Evolutionary conservation across 53 echinoderm and acorn worm species (phyloP).

Genomic region (Temnopleurus reevesii): DNA sequence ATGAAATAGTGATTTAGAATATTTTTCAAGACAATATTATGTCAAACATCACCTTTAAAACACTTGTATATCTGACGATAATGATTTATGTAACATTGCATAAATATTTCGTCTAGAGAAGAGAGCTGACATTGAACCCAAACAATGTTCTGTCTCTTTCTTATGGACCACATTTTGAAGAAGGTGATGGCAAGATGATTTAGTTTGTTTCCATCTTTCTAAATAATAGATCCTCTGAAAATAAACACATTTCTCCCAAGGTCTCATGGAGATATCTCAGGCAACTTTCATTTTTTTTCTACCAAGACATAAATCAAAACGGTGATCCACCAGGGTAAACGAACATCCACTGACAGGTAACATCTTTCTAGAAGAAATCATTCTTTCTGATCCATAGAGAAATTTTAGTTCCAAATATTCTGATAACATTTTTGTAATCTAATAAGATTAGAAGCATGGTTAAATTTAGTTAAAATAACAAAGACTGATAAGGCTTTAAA

Average conservation of each 20-base stretch:
- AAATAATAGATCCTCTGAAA: neutral
- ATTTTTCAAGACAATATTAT: too few relatives aligned
- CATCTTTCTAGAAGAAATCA: too few relatives aligned
- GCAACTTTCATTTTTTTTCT: neutral
- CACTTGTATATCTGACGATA: neutral
- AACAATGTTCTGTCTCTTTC: neutral
- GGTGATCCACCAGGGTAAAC: neutral
- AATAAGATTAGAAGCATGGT: too few relatives aligned
- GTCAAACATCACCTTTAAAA: neutral
- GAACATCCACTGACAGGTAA: too few relatives aligned
- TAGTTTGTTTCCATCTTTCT: neutral
- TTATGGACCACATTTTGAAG: neutral
- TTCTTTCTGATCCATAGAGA: too few relatives aligned
- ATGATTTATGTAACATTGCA: neutral
- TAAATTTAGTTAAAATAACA: too few relatives aligned
- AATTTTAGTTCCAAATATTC: too few relatives aligned
- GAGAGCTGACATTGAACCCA: neutral
- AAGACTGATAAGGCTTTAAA: too few relatives aligned
- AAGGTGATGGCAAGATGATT: slow-evolving; percentile 6
- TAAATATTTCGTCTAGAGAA: slow-evolving; percentile 25
- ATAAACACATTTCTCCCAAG: neutral
- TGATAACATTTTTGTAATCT: too few relatives aligned
- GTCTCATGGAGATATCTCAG: neutral
- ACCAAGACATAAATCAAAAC: neutral
- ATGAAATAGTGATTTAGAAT: too few relatives aligned